phyloP scores from a whole-genome alignment of 2,113 vertebrate species.

The Helogale parvula region DNA sequence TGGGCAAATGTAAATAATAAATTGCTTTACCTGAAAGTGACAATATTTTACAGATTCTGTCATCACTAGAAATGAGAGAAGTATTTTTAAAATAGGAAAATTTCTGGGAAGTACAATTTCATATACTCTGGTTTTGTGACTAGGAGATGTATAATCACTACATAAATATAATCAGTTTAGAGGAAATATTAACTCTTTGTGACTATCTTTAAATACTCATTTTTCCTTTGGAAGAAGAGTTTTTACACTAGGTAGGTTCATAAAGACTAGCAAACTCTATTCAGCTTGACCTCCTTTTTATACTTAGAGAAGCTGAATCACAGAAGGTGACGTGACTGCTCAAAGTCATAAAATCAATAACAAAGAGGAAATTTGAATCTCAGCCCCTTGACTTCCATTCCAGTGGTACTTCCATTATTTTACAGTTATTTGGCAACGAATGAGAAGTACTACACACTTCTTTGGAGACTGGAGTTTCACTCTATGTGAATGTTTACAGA shows the following conservation, averaged over 20 bases:
- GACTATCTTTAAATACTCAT: neutral
- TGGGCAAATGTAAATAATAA: neutral
- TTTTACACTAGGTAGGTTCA: neutral
- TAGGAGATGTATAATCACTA: neutral
- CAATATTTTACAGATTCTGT: neutral
- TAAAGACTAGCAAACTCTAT: neutral
- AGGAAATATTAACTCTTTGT: neutral
- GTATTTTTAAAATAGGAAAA: neutral
- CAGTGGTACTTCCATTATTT: neutral
- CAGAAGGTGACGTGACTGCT: neutral
- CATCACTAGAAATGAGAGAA: neutral
- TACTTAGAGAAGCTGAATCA: neutral
- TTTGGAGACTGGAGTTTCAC: neutral
- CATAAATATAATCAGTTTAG: neutral
- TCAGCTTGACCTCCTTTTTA: neutral
- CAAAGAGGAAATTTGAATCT: neutral
- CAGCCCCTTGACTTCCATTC: neutral
- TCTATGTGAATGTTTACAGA: neutral
- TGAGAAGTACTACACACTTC: neutral
- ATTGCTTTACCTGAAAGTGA: neutral
- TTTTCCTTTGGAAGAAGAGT: conserved; percentile 31
- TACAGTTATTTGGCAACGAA: neutral
- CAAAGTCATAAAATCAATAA: neutral
- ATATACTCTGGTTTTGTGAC: neutral
- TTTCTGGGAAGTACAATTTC: neutral